Evolutionary conservation across 2,888 invertebrate genomes (phyloP), one percentile per base, ranked within the genome.

Genomic region (Phaedon cochleariae): DNA sequence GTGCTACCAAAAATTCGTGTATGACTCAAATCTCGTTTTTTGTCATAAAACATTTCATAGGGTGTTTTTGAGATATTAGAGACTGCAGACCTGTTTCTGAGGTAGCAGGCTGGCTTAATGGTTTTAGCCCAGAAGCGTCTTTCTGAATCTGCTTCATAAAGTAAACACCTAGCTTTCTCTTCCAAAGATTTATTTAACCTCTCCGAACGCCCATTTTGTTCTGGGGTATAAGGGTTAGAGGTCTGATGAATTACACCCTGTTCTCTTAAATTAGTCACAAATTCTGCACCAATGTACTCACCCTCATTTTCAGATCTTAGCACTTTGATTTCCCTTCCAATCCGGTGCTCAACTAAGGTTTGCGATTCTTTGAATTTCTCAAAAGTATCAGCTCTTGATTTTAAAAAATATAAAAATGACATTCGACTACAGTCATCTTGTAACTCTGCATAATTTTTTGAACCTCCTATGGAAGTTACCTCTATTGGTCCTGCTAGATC

Each of bases 221-320:
- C 70, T 10, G 79, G 77, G 1, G 64, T 67, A 37, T 62, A 62
- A 5, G 64, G 54, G 21, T 66, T 64, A 10, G 68, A 60, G 12
- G 52, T 74, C 48, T 79, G 78, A 62, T 79, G 77, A 0, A 74
- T 45, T 15, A 80, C 80, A 5, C 78, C 80, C 41, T 71, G 62
- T n/a, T 68, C 54, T 49, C 37, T 61, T 20, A 76, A 53, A 65
- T 67, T 72, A 26, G 66, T 65, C 48, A 74, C 68, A 46, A 77
- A 73, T 26, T 72, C 58, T 49, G 46, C n/a, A n/a, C n/a, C n/a
- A n/a, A n/a, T n/a, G n/a, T n/a, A n/a, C n/a, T n/a, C n/a, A n/a
- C n/a, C n/a, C n/a, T n/a, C n/a, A n/a, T n/a, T n/a, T n/a, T n/a
- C n/a, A n/a, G n/a, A n/a, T n/a, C n/a, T n/a, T n/a, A n/a, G n/a